Conservation (phyloP, 2,888 invertebrate genomes). For the Mongoloraphidia duomilia region DNA sequence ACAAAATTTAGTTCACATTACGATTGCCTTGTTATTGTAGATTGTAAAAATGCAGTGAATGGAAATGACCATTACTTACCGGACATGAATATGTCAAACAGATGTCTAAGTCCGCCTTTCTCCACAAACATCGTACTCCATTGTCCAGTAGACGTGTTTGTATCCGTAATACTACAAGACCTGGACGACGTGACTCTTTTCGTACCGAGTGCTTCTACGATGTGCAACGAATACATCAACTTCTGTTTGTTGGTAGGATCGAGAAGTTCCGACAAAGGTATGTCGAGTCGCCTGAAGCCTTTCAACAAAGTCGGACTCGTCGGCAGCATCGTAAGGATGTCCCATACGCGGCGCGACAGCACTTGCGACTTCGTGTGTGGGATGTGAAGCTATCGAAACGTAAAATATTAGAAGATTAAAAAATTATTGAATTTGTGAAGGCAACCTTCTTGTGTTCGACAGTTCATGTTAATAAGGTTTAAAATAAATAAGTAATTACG, state of each 20-base stretch:
- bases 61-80: slow-evolving; percentile 31
- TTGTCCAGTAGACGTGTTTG: slow-evolving; percentile 21
- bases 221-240: slow-evolving; percentile 88
- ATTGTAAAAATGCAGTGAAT: background rate
- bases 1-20: background rate
- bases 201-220: slow-evolving; percentile 59
- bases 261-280: slow-evolving; percentile 56
- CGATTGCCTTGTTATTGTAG: background rate
- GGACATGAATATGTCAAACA: slow-evolving; percentile 86
- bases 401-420: too few relatives aligned
- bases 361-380: slow-evolving; percentile 81
- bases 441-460: too few relatives aligned
- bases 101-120: slow-evolving; percentile 72
- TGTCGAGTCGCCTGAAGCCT: slow-evolving; percentile 66
- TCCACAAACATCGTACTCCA: slow-evolving; percentile 76
- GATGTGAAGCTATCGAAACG: slow-evolving; percentile 24
- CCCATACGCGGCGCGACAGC: slow-evolving; percentile 85
- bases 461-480: slow-evolving; percentile 2
- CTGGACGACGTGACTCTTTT: slow-evolving; percentile 19
- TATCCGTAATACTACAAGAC: slow-evolving; percentile 11
- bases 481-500: too few relatives aligned
- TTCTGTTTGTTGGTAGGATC: slow-evolving; percentile 85
- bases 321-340: slow-evolving; percentile 80
- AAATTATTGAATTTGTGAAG: too few relatives aligned
- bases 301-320: slow-evolving; percentile 75